phyloP scores from a whole-genome alignment of 2,797 vertebrate genomes.

The Orestias chungarensis region DNA sequence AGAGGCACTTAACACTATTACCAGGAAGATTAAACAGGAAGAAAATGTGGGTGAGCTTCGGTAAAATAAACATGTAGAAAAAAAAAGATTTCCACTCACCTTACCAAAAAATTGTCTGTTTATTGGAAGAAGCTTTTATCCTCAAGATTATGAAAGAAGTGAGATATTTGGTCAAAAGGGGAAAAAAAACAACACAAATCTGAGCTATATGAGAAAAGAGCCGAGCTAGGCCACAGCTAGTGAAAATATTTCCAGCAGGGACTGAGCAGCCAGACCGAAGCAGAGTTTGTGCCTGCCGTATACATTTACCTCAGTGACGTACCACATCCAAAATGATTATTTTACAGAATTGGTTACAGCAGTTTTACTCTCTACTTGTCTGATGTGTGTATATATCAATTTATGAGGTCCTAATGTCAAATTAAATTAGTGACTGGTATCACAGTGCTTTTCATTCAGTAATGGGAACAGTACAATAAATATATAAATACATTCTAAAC shows the following conservation, averaged over 20 bases:
- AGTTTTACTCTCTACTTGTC: background rate
- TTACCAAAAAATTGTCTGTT: background rate
- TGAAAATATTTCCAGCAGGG: background rate
- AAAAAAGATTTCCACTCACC: background rate
- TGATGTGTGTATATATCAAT: background rate
- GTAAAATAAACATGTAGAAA: background rate
- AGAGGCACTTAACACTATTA: background rate
- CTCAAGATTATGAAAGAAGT: background rate
- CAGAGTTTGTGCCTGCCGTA: too few relatives aligned
- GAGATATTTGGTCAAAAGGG: background rate
- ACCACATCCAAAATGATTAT: background rate
- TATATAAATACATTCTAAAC: background rate
- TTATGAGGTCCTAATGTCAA: background rate
- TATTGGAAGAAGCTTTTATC: background rate
- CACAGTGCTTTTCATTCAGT: too few relatives aligned
- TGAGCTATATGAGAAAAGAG: background rate
- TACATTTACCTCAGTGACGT: too few relatives aligned
- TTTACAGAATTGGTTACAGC: background rate
- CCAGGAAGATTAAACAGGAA: background rate
- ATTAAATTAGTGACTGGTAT: background rate
- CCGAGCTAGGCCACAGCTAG: background rate
- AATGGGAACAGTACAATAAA: background rate
- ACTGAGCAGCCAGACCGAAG: background rate
- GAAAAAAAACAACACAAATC: background rate
- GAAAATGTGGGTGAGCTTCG: background rate